A percentile compares a stretch with the other conserved stretches of the same genome.
These are phyloP conservation scores for Napeogenes sylphis DNA, from an alignment of 2,888 invertebrate species.

Conservation along the genomic window DNA sequence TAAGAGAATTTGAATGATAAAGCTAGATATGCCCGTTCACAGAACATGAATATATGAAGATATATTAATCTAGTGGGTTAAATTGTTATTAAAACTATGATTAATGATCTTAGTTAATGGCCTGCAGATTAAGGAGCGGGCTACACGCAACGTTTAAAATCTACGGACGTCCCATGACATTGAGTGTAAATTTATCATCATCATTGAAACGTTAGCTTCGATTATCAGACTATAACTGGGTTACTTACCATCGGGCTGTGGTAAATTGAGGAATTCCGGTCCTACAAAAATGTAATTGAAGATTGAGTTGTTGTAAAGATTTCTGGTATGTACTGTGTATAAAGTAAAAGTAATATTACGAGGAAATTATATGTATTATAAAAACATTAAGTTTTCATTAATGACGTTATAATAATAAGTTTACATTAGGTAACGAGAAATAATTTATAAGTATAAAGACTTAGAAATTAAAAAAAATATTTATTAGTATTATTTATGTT, in stretches of 20 bases:
- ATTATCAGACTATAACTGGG: slow-evolving; percentile 38
- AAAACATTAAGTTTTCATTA: no score
- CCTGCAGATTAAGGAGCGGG: slow-evolving; percentile 71
- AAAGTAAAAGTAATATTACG: no score
- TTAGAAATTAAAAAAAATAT: no score
- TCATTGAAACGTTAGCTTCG: slow-evolving; percentile 46
- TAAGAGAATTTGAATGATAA: slow-evolving; percentile 73
- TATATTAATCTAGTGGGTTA: slow-evolving; percentile 77
- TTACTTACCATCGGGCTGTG: slow-evolving; percentile 41
- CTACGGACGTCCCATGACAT: slow-evolving; percentile 61
- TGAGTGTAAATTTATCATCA: slow-evolving; percentile 70
- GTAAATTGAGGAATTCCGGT: slow-evolving; percentile 41
- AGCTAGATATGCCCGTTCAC: slow-evolving; percentile 47
- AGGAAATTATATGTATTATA: no score
- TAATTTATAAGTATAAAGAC: no score
- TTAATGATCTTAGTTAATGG: slow-evolving; percentile 72
- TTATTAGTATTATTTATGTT: no score
- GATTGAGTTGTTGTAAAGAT: slow-evolving; percentile 8
- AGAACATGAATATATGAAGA: slow-evolving; percentile 70
- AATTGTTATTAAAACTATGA: slow-evolving; percentile 78
- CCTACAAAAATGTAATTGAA: slow-evolving; percentile 30
- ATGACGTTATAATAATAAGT: no score
- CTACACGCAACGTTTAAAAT: slow-evolving; percentile 68
- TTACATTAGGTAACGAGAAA: no score
- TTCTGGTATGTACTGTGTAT: neutral